phyloP scores from a whole-genome alignment of 2,888 invertebrate species.

The Drosophila paramelanica region DNA sequence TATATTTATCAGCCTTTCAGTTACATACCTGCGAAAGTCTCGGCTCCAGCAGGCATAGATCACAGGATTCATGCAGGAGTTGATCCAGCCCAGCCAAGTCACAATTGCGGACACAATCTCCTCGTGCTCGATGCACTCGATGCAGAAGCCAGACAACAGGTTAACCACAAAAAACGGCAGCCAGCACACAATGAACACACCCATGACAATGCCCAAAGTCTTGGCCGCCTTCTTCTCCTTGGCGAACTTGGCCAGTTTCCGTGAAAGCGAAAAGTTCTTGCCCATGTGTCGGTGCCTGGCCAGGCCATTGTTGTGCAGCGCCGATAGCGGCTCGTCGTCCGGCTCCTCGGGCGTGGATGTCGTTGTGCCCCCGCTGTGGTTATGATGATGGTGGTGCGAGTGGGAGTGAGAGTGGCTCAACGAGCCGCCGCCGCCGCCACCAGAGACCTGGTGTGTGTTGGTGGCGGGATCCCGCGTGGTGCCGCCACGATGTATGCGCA shows the following conservation, averaged over 20 bases:
- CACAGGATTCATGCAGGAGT: slow-evolving; percentile 98
- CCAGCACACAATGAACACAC: slow-evolving; percentile 98
- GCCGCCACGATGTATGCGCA: slow-evolving; percentile 97
- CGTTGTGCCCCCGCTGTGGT: slow-evolving; percentile 84
- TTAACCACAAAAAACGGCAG: slow-evolving; percentile 98
- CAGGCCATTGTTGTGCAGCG: slow-evolving; percentile 91
- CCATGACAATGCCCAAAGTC: slow-evolving; percentile 98
- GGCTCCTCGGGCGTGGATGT: slow-evolving; percentile 89
- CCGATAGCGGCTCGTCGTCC: slow-evolving; percentile 90
- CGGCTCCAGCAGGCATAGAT: slow-evolving; percentile 99
- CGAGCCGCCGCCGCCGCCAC: slow-evolving; percentile 84
- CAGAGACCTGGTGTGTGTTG: slow-evolving; percentile 69
- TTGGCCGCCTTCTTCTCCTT: slow-evolving; percentile 99
- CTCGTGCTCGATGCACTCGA: slow-evolving; percentile 94
- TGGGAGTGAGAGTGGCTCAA: slow-evolving; percentile 82
- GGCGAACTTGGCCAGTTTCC: slow-evolving; percentile 97
- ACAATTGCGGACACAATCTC: slow-evolving; percentile 95
- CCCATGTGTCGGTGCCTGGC: slow-evolving; percentile 90
- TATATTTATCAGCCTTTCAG: background rate
- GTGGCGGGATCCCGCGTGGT: slow-evolving; percentile 87
- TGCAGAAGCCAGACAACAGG: slow-evolving; percentile 94
- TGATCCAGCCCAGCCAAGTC: slow-evolving; percentile 98
- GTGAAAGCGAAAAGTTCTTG: slow-evolving; percentile 96
- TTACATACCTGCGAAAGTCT: slow-evolving; percentile 94
- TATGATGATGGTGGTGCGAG: slow-evolving; percentile 82